These are phyloP conservation scores for Pangasius krempfi DNA, from an alignment of 2,797 vertebrate species.

Conservation along the genomic window DNA sequence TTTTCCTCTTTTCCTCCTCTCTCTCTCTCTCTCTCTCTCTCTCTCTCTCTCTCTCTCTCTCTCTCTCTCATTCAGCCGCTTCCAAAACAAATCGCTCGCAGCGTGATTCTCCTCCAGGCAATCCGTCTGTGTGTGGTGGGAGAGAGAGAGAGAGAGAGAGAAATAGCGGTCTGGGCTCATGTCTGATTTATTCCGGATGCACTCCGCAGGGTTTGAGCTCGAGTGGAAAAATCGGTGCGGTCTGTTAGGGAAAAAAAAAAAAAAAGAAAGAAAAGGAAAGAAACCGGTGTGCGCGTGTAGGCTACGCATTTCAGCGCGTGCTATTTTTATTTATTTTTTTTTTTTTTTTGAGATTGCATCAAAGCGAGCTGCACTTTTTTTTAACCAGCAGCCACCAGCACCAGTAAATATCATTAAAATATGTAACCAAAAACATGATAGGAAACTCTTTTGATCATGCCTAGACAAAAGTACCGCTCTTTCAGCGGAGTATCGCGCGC, in stretches of 20 bases:
- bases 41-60: slow-evolving; percentile 33
- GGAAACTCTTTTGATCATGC: neutral
- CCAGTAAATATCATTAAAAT: neutral
- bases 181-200: slow-evolving; percentile 56
- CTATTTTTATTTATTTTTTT: no score
- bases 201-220: slow-evolving; percentile 39
- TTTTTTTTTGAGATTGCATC: neutral
- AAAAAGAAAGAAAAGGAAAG: neutral
- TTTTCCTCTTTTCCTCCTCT: neutral
- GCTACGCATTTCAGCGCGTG: neutral
- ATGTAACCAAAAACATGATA: neutral
- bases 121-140: slow-evolving; percentile 17
- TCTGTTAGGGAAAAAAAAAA: neutral
- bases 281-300: slow-evolving; percentile 8
- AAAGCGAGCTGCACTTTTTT: neutral
- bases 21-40: neutral
- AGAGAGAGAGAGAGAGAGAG: slow-evolving; percentile 1
- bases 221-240: slow-evolving; percentile 39
- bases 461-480: no score
- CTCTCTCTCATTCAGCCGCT: slow-evolving; percentile 41
- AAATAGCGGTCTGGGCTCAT: slow-evolving; percentile 14
- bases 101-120: slow-evolving; percentile 48
- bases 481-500: neutral
- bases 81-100: slow-evolving; percentile 56
- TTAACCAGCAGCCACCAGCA: neutral